phyloP scores from a whole-genome alignment of 2,888 invertebrate genomes.

The Lithophane semibrunnea region DNA sequence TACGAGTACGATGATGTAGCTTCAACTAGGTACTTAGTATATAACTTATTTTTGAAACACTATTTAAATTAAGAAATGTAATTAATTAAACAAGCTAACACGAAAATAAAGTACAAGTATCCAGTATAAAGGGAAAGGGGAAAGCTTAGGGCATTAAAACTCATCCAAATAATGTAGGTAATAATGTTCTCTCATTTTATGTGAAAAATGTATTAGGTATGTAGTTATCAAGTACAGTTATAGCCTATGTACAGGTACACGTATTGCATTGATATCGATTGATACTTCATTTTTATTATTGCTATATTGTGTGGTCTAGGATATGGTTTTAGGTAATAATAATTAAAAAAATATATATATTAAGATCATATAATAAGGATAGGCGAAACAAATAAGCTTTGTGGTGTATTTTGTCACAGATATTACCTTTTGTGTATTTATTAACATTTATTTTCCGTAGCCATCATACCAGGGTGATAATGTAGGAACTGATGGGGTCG shows the following conservation, averaged over 20 bases:
- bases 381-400: neutral
- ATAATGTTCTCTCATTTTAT: neutral
- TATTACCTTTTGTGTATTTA: neutral
- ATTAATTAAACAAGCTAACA: neutral
- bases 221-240: neutral
- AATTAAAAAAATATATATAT: neutral
- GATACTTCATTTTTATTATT: neutral
- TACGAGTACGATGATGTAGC: neutral
- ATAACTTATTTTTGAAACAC: neutral
- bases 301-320: too few species aligned
- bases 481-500: conserved; percentile 73
- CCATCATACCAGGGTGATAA: conserved; percentile 78
- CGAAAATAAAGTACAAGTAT: neutral
- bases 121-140: neutral
- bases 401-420: neutral
- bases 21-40: neutral
- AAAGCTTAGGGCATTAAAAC: neutral
- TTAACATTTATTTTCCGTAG: conserved; percentile 72
- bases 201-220: too few species aligned
- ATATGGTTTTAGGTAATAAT: too few species aligned
- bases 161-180: neutral
- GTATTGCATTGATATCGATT: neutral
- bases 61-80: neutral
- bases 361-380: neutral
- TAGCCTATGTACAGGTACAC: too few species aligned